Base-by-base conservation (phyloP, 2,797 vertebrate genomes). In the Thunnus albacares region DNA sequence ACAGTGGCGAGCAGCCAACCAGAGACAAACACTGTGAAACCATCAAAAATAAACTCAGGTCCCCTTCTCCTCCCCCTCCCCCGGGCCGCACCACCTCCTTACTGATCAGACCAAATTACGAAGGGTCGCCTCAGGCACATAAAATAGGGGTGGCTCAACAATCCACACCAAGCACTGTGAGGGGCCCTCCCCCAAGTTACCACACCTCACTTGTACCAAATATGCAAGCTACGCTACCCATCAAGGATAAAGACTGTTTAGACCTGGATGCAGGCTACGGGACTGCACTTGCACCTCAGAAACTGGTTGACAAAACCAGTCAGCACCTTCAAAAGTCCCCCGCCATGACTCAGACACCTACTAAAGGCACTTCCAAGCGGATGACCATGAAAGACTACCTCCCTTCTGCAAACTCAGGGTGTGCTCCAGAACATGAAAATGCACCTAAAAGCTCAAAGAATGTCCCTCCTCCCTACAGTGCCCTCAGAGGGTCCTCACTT, bases 21-120 rank as follows among this genome's bases (percentile, higher is more conserved):
- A 95, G 95, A 94, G 97, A 97, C 77, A 92, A 93, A 53, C 91
- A 93, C 87, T 94, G 94, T 95, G 94, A 93, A 87, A 87, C 93
- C 73, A 89, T 85, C 81, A 76, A 93, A 88, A 94, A 85, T 53
- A 90, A 95, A 87, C 81, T 94, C 82, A 95, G 81, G 84, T 96
- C 97, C 35, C 96, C 96, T 0, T 96, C 96, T 26, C 96, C 96
- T 20, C 97, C 97, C 6, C 84, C 93, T 58, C 95, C 97, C 85
- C 97, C 97, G 0, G 97, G 96, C 74, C 96, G 97, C 65, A 96
- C 96, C 80, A 93, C 96, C 63, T 98, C 97, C 22, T 90, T 98
- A 26, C 95, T 97, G 76, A 87, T 96, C 79, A 95, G 94, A 90
- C 95, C 96, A 92, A 95, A 94, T 92, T 96, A 95, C 7, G 92